Evolutionary conservation across 2,797 vertebrate genomes (phyloP).

Genomic region (Cephalopachus bancanus): DNA sequence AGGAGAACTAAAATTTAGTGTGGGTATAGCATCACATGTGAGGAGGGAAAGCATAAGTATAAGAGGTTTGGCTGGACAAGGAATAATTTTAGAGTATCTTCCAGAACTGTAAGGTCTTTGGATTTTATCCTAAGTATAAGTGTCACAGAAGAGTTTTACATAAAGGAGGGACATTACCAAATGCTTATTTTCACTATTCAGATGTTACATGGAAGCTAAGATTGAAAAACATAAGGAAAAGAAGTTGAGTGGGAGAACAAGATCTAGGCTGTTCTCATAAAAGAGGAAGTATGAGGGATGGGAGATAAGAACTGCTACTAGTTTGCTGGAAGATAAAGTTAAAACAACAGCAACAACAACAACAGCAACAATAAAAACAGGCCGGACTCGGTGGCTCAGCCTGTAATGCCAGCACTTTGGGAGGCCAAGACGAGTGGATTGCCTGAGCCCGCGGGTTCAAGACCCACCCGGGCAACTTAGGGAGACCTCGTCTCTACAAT

Average conservation of each 20-base stretch:
- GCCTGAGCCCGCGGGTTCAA: too few species aligned
- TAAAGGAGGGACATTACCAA: neutral
- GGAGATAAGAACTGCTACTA: neutral
- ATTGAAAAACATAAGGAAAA: neutral
- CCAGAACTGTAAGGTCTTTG: neutral
- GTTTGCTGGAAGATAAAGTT: neutral
- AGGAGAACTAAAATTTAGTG: accelerated
- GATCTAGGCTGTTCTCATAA: neutral
- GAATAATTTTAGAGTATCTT: neutral
- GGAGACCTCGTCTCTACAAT: too few species aligned
- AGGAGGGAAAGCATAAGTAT: neutral
- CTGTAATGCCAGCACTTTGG: too few species aligned
- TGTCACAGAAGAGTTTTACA: neutral
- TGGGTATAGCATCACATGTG: accelerated
- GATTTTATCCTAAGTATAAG: neutral
- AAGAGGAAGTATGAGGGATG: neutral
- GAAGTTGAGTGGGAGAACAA: neutral
- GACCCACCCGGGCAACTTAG: too few species aligned
- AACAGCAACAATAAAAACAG: too few species aligned
- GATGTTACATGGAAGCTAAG: neutral
- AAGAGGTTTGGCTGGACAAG: accelerated
- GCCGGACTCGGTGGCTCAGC: too few species aligned
- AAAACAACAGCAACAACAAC: too few species aligned
- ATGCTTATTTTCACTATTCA: neutral
- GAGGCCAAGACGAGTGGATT: too few species aligned